Evolutionary conservation across 37 sponge, comb jelly and placozoan species (phyloP).

Genomic region (Aphrocallistes beatrix): DNA sequence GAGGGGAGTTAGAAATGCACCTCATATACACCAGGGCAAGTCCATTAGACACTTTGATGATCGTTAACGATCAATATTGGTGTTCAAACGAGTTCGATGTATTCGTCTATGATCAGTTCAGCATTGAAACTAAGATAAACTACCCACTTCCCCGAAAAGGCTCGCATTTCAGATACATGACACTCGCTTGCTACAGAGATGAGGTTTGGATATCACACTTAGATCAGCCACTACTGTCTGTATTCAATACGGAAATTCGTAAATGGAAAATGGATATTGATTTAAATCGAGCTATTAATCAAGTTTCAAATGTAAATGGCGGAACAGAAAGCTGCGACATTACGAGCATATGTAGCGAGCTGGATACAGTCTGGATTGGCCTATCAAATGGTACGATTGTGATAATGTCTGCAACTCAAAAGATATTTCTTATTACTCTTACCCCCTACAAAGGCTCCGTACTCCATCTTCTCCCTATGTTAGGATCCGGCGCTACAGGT

Average conservation of each 20-base stretch:
- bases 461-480: background rate
- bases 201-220: slow-evolving; percentile 60
- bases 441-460: background rate
- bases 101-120: background rate
- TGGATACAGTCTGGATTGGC: slow-evolving; percentile 75
- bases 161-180: slow-evolving; percentile 34
- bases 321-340: slow-evolving; percentile 31
- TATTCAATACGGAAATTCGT: background rate
- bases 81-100: background rate
- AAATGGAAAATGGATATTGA: slow-evolving; percentile 12
- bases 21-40: background rate
- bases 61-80: slow-evolving; percentile 1
- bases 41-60: background rate
- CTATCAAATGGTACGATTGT: slow-evolving; percentile 73
- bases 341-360: slow-evolving; percentile 45
- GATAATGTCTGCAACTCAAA: slow-evolving; percentile 31
- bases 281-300: background rate
- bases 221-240: slow-evolving; percentile 38
- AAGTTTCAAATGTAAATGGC: background rate
- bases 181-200: slow-evolving; percentile 16
- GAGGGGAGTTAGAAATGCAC: background rate
- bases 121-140: background rate
- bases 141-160: background rate
- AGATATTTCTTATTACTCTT: background rate
- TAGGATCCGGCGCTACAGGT: background rate